These are phyloP conservation scores for Colletes latitarsis DNA, from an alignment of 1,140 invertebrate species.

Conservation along the genomic window DNA sequence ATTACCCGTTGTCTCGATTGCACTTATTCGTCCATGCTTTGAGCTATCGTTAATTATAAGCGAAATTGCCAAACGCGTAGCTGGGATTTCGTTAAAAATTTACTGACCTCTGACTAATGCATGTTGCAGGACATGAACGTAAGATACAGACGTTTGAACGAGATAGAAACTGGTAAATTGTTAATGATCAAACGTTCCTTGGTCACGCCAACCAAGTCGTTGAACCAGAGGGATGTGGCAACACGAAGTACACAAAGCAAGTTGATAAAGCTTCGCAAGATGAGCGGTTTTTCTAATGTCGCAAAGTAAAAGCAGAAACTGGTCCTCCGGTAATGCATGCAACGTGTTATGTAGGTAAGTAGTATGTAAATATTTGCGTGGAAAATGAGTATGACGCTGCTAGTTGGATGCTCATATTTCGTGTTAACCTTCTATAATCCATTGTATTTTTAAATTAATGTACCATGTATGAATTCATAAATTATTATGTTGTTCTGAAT, in stretches of 20 bases:
- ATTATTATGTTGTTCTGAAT: too few species aligned
- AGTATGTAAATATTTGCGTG: conserved; percentile 8
- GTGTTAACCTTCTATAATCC: neutral
- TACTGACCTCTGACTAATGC: neutral
- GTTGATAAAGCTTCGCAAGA: neutral
- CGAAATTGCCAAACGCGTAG: neutral
- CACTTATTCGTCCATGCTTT: too few species aligned
- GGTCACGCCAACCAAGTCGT: conserved; percentile 15
- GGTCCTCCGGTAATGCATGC: neutral
- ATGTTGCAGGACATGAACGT: neutral
- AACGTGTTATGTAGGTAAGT: neutral
- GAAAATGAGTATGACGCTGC: too few species aligned
- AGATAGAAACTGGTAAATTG: neutral
- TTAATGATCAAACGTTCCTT: conserved; percentile 22
- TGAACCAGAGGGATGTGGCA: neutral
- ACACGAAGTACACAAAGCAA: neutral
- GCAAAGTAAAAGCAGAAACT: neutral
- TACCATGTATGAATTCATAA: too few species aligned
- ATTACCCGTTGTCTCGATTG: neutral
- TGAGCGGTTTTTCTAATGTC: neutral
- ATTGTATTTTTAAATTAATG: too few species aligned
- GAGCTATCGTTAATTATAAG: neutral
- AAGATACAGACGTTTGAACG: neutral
- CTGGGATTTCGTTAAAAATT: conserved; percentile 1
- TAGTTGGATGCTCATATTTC: neutral